Percentiles rank a stretch among this genome's conserved stretches.
Evolutionary conservation across 2,797 vertebrate species (phyloP).

Genomic region (Capromys pilorides): DNA sequence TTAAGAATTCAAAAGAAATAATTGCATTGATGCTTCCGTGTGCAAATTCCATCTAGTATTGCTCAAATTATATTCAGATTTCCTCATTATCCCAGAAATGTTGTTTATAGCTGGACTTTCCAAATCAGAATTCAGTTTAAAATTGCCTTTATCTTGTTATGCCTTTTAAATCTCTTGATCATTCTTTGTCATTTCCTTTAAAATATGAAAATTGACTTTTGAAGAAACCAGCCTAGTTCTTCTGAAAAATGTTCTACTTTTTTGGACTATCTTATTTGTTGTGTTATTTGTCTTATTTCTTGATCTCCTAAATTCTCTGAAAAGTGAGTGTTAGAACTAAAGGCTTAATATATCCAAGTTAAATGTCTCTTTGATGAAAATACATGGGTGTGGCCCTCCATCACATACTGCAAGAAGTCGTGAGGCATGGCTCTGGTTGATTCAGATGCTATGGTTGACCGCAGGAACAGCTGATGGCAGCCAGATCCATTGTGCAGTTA

Average conservation of each 20-base stretch:
- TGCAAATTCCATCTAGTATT: conserved; percentile 22
- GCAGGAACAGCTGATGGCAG: not conserved
- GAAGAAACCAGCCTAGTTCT: conserved; percentile 21
- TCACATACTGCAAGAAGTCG: not conserved
- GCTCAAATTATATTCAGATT: conserved; percentile 8
- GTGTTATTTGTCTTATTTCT: conserved; percentile 42
- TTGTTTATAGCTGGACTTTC: conserved; percentile 12
- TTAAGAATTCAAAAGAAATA: conserved; percentile 19
- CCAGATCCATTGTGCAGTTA: not conserved
- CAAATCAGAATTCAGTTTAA: conserved; percentile 52
- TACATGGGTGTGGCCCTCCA: not conserved
- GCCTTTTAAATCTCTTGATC: conserved; percentile 31
- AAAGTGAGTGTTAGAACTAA: not conserved
- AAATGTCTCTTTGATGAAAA: conserved; percentile 15
- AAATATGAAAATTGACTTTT: not conserved
- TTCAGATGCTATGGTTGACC: not conserved
- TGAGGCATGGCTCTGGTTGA: not conserved
- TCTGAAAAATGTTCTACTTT: conserved; percentile 11
- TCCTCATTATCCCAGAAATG: conserved; percentile 23
- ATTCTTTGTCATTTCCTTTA: not conserved
- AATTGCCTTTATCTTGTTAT: conserved; percentile 31
- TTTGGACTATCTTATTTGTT: not conserved
- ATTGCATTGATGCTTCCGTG: not conserved
- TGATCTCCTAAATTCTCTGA: not conserved
- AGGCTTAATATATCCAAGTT: not conserved